These are phyloP conservation scores for Bathynomus jamesi DNA, from an alignment of 1,140 invertebrate species.

Conservation along the genomic window DNA sequence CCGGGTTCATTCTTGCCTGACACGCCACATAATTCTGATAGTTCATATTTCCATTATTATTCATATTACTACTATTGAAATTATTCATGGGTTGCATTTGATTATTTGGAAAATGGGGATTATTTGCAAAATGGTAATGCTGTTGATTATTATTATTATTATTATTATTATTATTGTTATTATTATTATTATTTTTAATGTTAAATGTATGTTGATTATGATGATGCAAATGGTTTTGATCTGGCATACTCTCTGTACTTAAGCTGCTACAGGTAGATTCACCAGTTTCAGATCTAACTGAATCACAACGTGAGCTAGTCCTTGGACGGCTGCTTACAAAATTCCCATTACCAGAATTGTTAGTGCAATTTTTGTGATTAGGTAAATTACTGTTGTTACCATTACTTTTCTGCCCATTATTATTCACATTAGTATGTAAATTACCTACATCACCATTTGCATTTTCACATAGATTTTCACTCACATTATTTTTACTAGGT, in stretches of 20 bases:
- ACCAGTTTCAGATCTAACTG: not conserved
- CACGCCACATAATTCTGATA: not conserved
- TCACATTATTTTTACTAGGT: too few species aligned
- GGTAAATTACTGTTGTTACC: too few species aligned
- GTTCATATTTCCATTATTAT: not conserved
- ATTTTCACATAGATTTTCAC: too few species aligned
- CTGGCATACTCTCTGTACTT: not conserved
- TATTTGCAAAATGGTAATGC: too few species aligned
- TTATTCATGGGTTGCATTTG: too few species aligned
- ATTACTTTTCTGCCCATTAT: too few species aligned
- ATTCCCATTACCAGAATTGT: too few species aligned
- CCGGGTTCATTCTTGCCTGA: not conserved
- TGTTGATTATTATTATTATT: slow-evolving; percentile 3
- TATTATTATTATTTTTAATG: not conserved
- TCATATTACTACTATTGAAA: not conserved
- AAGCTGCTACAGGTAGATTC: not conserved
- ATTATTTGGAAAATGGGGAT: too few species aligned
- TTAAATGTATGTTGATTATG: not conserved
- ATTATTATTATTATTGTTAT: slow-evolving; percentile 1
- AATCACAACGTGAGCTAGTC: not conserved
- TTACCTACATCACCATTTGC: too few species aligned
- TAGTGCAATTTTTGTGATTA: too few species aligned
- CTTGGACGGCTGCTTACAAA: not conserved
- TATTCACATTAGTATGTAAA: too few species aligned
- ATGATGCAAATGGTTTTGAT: not conserved